A percentile compares a stretch with the other conserved stretches of the same genome.
These are phyloP conservation scores for Chaetodon trifascialis DNA, from an alignment of 2,113 vertebrate species.

Conservation along the genomic window DNA sequence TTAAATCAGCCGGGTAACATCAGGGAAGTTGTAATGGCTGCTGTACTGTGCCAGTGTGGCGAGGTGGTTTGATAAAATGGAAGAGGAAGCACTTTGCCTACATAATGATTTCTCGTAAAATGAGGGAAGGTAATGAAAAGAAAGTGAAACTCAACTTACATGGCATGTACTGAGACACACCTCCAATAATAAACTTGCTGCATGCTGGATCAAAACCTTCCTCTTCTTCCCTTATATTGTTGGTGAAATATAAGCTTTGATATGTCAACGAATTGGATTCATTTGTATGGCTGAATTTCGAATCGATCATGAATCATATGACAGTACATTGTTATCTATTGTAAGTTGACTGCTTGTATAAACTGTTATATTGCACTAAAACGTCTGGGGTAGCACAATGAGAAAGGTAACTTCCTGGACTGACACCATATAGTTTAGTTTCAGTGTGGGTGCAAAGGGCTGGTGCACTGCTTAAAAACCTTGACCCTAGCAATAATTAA, in stretches of 20 bases:
- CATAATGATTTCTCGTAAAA: background rate
- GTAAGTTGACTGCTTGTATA: background rate
- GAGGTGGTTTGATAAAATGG: background rate
- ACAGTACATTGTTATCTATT: background rate
- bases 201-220: background rate
- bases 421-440: background rate
- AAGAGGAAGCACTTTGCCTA: background rate
- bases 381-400: background rate
- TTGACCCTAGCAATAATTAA: background rate
- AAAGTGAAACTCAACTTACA: background rate
- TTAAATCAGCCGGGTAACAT: background rate
- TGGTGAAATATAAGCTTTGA: background rate
- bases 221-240: background rate
- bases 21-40: background rate
- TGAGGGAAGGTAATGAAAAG: background rate
- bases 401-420: background rate
- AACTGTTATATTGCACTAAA: background rate
- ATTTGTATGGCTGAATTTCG: background rate
- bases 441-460: background rate
- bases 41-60: background rate
- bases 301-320: background rate
- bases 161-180: background rate
- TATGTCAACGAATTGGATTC: background rate
- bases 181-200: background rate
- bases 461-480: background rate